Evolutionary conservation across 1,140 invertebrate species (phyloP), one percentile per base, ranked within the genome.

Genomic region (Drosophila orena): DNA sequence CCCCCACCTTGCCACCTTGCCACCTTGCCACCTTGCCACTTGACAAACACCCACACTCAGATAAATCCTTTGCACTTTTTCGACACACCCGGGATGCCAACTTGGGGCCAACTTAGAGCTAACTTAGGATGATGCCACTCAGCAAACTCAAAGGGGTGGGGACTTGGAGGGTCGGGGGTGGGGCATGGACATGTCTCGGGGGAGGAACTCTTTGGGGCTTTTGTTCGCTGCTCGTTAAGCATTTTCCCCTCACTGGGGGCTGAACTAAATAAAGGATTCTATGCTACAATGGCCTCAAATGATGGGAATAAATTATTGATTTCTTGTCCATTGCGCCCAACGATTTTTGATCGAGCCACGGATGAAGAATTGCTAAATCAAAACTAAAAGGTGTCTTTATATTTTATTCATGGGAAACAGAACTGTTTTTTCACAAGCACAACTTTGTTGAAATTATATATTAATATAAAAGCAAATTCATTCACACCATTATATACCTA

Each of bases 241-340:
- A 73, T 61, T 88, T 65, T 70, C 59, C 47, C 60, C 53, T 53
- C 69, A 55, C 71, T 79, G 57, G 68, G 60, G 71, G 79, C 74
- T 79, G 57, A 77, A 73, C 79, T 84, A 84, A 89, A 89, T 80
- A 84, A 77, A 64, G 64, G 77, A 77, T 77, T 71, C 57, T 60
- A 53, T 54, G 74, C 81, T 56, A 86, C 74, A 66, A 70, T 71
- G 65, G 59, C 61, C 77, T 59, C 49, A 83, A 86, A 85, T 66
- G 78, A 86, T 88, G 77, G 50, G 64, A 68, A 81, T 71, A 88
- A 81, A 88, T 79, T 88, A 79, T 88, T 86, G 75, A 88, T 81
- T 81, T 72, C 59, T 53, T 40, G 61, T 70, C 69, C n/a, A 38
- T 58, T 43, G 22, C 42, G 37, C 52, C 49, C 15, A 42, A 43